Evolutionary conservation across 2,797 vertebrate species (phyloP).

Genomic region (Rhinatrema bivittatum): DNA sequence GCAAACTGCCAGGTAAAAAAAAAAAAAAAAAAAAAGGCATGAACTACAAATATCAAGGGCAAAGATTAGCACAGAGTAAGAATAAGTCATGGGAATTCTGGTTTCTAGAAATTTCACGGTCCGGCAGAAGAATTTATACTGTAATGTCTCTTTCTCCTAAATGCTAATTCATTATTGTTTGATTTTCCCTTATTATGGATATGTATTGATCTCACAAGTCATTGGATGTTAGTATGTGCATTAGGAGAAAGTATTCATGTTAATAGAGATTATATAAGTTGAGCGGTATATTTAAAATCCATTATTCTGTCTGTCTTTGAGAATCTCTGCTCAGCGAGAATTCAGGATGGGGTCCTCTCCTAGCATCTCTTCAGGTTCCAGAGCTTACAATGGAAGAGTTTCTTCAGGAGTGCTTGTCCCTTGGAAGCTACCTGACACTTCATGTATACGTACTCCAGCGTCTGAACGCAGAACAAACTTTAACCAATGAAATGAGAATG

Average conservation of each 20-base stretch:
- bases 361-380: slow-evolving; percentile 90
- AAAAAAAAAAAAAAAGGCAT: too few relatives aligned
- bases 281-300: neutral
- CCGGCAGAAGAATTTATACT: too few relatives aligned
- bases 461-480: slow-evolving; percentile 81
- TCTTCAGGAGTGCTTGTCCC: slow-evolving; percentile 81
- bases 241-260: neutral
- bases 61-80: too few relatives aligned
- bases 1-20: too few relatives aligned
- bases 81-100: too few relatives aligned
- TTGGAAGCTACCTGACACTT: slow-evolving; percentile 87
- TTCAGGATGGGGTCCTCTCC: slow-evolving; percentile 86
- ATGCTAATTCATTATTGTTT: too few relatives aligned
- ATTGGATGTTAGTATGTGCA: neutral
- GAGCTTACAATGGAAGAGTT: slow-evolving; percentile 92
- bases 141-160: too few relatives aligned
- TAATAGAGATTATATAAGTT: too few relatives aligned
- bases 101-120: too few relatives aligned
- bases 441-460: slow-evolving; percentile 87
- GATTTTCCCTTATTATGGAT: too few relatives aligned
- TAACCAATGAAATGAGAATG: slow-evolving; percentile 77
- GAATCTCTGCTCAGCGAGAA: slow-evolving; percentile 52
- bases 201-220: too few relatives aligned
- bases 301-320: slow-evolving; percentile 27
- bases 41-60: too few relatives aligned